These are phyloP conservation scores for Odontocolon sp. DNA, from an alignment of 2,888 invertebrate genomes.

Conservation along the genomic window DNA sequence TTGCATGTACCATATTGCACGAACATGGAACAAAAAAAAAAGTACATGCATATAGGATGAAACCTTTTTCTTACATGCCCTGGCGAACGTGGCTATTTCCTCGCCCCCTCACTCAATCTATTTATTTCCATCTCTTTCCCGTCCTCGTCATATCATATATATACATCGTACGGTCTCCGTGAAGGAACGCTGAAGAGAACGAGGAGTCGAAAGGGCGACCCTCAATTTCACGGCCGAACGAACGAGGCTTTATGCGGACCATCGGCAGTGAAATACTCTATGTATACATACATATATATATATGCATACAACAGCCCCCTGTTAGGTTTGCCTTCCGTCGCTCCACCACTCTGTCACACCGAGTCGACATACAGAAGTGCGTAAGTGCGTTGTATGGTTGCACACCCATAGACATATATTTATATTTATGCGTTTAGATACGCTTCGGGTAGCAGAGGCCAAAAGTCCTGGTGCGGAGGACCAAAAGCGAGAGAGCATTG, in stretches of 20 bases:
- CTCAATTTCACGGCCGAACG: constrained; percentile 79
- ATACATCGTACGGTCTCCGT: constrained; percentile 10
- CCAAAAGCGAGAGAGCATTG: constrained; percentile 30
- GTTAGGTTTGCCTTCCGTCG: not conserved
- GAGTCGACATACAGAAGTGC: constrained; percentile 14
- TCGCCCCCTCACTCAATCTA: not conserved
- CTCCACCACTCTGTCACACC: constrained; percentile 5
- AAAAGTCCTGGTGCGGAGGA: constrained; percentile 32
- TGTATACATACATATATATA: not conserved
- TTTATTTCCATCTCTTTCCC: not conserved
- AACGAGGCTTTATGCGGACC: constrained; percentile 64
- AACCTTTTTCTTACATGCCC: no score
- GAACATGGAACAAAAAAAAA: no score
- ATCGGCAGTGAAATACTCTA: constrained; percentile 33
- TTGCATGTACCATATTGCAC: no score
- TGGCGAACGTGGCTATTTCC: not conserved
- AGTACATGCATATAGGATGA: no score
- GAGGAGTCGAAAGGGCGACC: constrained; percentile 69
- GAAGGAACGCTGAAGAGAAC: constrained; percentile 28
- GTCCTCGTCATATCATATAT: no score
- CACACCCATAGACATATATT: constrained; percentile 66
- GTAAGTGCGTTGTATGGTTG: not conserved
- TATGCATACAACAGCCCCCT: constrained; percentile 52
- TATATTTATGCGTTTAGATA: constrained; percentile 78
- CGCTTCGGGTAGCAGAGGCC: constrained; percentile 66